Base-by-base conservation (phyloP, 2,797 vertebrate genomes). In the Eptatretus atami region DNA sequence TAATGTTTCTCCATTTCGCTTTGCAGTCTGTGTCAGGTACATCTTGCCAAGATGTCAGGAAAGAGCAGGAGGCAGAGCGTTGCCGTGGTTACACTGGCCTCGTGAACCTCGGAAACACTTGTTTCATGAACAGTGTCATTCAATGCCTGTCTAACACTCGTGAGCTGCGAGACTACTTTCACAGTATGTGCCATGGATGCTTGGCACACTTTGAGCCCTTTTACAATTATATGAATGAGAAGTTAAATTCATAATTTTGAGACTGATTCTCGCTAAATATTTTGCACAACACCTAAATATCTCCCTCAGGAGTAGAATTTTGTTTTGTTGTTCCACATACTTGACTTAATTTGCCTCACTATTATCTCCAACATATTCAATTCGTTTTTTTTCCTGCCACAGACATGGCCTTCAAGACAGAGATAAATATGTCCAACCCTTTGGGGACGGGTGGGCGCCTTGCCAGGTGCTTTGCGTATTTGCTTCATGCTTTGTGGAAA, bases 61-160 rank as follows among this genome's bases (percentile, higher is more conserved):
- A 95, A 54, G 88, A 93, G 64, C 90, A 98, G 66, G 85, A 88
- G 73, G 85, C 84, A 75, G 86, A 90, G 68, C 93, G 92, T 70
- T 73, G 83, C 53, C 88, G 88, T 0, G 92, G 92, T 53, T 98
- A 94, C 72, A 98, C 92, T 0, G 92, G 92, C 55, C 73, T 98
- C 68, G 88, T 95, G 65, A 95, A 98, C 71, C 76, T 98, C 6
- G 92, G 92, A 67, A 98, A 98, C 75, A 98, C 92, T 54, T 98
- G 92, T 74, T 98, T 98, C 75, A 98, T 98, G 92, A 98, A 96
- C 75, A 95, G 88, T 0, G 90, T 98, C 69, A 95, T 98, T 70
- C 92, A 98, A 69, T 94, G 86, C 65, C 73, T 98, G 67, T 98
- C 92, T 53, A 98, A 98, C 75, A 98, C 90, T 13, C 76, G 92